Conservation (phyloP, 2,888 invertebrate genomes). For the Latrodectus hesperus region DNA sequence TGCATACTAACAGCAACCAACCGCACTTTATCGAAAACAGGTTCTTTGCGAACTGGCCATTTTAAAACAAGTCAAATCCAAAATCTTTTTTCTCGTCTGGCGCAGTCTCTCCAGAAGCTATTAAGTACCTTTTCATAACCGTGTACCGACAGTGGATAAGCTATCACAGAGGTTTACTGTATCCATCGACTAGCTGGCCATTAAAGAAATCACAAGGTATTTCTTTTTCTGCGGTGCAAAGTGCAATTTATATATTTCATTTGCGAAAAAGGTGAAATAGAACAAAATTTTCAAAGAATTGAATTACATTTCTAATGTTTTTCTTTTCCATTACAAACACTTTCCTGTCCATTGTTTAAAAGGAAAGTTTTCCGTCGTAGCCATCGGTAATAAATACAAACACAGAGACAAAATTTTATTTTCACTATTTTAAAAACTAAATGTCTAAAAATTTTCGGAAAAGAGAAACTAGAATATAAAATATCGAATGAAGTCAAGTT, state of each 20-base stretch:
- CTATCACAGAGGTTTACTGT: neutral
- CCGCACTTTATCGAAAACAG: too few relatives aligned
- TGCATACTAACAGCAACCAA: too few relatives aligned
- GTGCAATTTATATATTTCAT: constrained; percentile 39
- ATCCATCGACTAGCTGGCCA: too few relatives aligned
- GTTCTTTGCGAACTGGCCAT: too few relatives aligned
- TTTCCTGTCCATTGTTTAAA: neutral
- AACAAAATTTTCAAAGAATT: neutral
- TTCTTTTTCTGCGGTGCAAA: neutral
- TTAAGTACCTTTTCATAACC: neutral
- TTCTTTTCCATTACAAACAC: neutral
- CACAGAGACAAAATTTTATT: too few relatives aligned
- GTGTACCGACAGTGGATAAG: neutral
- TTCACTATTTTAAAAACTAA: too few relatives aligned
- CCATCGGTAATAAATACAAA: too few relatives aligned
- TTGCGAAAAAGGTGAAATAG: neutral
- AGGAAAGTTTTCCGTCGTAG: neutral
- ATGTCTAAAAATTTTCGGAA: too few relatives aligned
- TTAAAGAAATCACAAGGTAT: neutral
- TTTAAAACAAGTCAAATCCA: too few relatives aligned
- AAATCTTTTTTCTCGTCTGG: too few relatives aligned
- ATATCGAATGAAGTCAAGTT: too few relatives aligned
- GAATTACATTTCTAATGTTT: neutral
- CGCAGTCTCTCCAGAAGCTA: neutral
- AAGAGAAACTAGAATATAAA: too few relatives aligned